phyloP scores from a whole-genome alignment of 2,113 vertebrate species.

The Panthera tigris region DNA sequence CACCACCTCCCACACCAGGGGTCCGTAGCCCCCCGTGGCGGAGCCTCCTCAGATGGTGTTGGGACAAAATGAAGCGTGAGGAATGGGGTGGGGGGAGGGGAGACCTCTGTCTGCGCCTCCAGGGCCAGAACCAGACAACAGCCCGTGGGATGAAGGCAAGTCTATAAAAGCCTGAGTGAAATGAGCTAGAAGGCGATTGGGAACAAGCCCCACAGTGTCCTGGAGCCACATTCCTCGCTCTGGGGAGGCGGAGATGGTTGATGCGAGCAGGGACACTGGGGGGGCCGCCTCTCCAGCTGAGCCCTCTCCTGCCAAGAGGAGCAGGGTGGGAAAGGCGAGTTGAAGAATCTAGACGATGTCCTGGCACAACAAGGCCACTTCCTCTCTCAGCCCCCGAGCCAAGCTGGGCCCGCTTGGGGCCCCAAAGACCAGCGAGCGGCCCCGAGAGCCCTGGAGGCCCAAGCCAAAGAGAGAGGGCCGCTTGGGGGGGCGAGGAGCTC shows the following conservation, averaged over 20 bases:
- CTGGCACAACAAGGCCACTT: conserved; percentile 35
- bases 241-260: conserved; percentile 74
- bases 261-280: background rate
- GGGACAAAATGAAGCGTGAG: conserved; percentile 69
- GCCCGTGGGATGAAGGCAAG: conserved; percentile 39
- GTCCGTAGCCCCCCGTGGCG: background rate
- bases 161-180: conserved; percentile 58
- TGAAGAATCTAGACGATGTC: background rate
- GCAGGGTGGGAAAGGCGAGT: conserved; percentile 48
- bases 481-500: background rate
- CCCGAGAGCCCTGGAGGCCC: background rate
- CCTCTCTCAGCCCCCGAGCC: conserved; percentile 53
- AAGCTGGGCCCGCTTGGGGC: background rate
- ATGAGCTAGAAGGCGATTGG: conserved; percentile 78
- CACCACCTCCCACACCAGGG: background rate
- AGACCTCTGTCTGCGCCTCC: conserved; percentile 53
- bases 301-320: conserved; percentile 44
- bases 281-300: conserved; percentile 26
- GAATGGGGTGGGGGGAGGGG: conserved; percentile 11
- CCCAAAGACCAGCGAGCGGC: background rate
- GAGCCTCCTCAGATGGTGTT: conserved; percentile 16
- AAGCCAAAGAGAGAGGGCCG: background rate
- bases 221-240: conserved; percentile 65
- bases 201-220: conserved; percentile 77
- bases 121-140: conserved; percentile 55